phyloP scores from a whole-genome alignment of 2,797 vertebrate species.

The Parambassis ranga region DNA sequence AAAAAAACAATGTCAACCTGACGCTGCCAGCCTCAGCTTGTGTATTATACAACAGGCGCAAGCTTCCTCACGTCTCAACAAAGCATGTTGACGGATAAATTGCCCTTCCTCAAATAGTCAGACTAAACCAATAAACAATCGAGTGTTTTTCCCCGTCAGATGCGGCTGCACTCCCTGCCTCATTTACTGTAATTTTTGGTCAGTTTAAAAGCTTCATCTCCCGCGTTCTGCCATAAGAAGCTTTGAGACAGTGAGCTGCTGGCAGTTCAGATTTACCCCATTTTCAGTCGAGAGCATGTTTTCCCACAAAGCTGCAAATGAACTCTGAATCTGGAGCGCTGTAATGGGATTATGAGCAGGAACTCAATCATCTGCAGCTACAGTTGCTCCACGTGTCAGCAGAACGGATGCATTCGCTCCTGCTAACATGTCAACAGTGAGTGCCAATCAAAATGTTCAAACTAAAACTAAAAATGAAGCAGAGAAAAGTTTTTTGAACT shows the following conservation, averaged over 20 bases:
- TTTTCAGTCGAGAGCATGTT: constrained; percentile 43
- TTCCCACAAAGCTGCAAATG: constrained; percentile 54
- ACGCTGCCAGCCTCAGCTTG: not conserved
- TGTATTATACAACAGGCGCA: not conserved
- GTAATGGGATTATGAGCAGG: constrained; percentile 67
- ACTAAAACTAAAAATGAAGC: not conserved
- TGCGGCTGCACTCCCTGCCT: constrained; percentile 1
- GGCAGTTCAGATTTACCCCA: constrained; percentile 49
- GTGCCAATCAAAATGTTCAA: constrained; percentile 38
- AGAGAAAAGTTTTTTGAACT: not conserved
- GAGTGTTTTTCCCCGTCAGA: not conserved
- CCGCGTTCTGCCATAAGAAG: constrained; percentile 42
- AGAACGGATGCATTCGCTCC: not conserved
- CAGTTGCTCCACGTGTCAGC: constrained; percentile 34
- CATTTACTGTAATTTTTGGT: constrained; percentile 26
- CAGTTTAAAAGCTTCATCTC: constrained; percentile 25
- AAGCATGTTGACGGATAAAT: constrained; percentile 9
- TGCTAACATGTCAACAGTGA: not conserved
- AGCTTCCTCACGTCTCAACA: not conserved
- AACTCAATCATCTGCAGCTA: constrained; percentile 56
- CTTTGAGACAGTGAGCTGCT: constrained; percentile 48
- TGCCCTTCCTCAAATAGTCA: not conserved
- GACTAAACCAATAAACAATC: not conserved
- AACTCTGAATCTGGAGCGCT: constrained; percentile 50
- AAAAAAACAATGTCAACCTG: not conserved